phyloP scores from a whole-genome alignment of 2,888 invertebrate genomes.

The Acleris sparsana region DNA sequence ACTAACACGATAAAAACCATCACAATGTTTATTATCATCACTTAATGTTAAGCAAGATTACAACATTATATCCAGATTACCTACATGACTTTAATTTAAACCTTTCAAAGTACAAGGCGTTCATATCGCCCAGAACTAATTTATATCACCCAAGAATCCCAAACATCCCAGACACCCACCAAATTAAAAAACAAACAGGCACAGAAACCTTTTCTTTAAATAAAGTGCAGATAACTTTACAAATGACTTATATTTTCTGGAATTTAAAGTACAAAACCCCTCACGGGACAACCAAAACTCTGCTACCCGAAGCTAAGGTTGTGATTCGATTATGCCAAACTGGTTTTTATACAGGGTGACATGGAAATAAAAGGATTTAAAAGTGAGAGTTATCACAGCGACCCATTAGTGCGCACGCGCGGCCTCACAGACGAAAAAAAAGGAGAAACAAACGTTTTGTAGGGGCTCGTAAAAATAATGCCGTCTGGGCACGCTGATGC shows the following conservation, averaged over 20 bases:
- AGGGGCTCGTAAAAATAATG: conserved; percentile 66
- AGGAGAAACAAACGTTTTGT: conserved; percentile 56
- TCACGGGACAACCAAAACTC: conserved; percentile 41
- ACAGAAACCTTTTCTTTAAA: conserved; percentile 76
- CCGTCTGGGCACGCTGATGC: conserved; percentile 57
- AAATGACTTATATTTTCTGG: conserved; percentile 80
- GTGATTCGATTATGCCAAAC: conserved; percentile 41
- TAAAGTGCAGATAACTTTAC: conserved; percentile 82
- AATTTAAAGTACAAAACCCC: conserved; percentile 63
- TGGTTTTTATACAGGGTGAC: conserved; percentile 61
- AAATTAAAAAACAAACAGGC: conserved; percentile 66
- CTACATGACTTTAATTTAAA: conserved; percentile 17
- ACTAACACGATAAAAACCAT: too few relatives aligned
- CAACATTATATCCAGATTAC: conserved; percentile 3
- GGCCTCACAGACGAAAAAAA: conserved; percentile 65
- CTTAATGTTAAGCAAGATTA: conserved; percentile 3
- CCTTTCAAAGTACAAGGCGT: conserved; percentile 3
- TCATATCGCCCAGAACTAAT: conserved; percentile 45
- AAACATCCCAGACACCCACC: conserved; percentile 46
- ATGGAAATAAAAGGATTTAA: conserved; percentile 75
- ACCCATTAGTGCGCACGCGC: conserved; percentile 82
- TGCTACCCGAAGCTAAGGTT: conserved; percentile 44
- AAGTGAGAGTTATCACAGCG: conserved; percentile 83
- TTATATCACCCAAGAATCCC: conserved; percentile 57
- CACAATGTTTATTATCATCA: not conserved